A percentile compares a stretch with the other conserved stretches of the same genome.
Evolutionary conservation across 92 coral and sea anemone species (phyloP).

Genomic region (Actinernus sp.): DNA sequence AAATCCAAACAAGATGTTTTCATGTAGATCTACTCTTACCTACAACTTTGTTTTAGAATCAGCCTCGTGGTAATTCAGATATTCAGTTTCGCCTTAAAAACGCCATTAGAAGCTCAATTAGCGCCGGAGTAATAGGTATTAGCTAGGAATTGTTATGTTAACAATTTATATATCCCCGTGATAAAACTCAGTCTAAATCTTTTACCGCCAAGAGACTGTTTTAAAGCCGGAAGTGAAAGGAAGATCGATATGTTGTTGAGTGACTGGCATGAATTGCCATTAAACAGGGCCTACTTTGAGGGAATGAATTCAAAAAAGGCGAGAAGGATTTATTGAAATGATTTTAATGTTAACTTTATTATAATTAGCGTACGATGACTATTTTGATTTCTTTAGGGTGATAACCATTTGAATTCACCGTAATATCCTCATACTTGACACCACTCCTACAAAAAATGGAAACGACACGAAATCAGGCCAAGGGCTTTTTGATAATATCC

Average conservation of each 20-base stretch:
- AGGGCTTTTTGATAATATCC: too few relatives aligned
- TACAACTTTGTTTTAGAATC: neutral
- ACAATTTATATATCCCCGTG: neutral
- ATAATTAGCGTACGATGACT: too few relatives aligned
- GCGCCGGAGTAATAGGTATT: neutral
- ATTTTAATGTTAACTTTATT: too few relatives aligned
- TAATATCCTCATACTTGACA: too few relatives aligned
- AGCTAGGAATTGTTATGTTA: neutral
- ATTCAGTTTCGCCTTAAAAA: neutral
- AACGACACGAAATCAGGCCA: too few relatives aligned
- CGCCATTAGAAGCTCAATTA: neutral
- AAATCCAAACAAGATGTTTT: neutral
- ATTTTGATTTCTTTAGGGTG: too few relatives aligned
- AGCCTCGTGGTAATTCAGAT: neutral
- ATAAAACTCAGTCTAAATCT: neutral
- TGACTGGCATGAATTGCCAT: neutral
- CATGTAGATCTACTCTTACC: too few relatives aligned
- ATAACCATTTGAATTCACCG: too few relatives aligned
- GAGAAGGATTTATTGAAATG: too few relatives aligned
- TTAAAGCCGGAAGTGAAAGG: neutral
- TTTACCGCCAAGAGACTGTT: neutral
- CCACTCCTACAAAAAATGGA: too few relatives aligned
- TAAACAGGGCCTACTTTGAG: too few relatives aligned
- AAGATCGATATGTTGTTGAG: neutral
- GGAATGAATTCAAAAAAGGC: too few relatives aligned